Evolutionary conservation across 1,140 invertebrate genomes (phyloP).

Genomic region (Trichomalopsis sarcophagae): DNA sequence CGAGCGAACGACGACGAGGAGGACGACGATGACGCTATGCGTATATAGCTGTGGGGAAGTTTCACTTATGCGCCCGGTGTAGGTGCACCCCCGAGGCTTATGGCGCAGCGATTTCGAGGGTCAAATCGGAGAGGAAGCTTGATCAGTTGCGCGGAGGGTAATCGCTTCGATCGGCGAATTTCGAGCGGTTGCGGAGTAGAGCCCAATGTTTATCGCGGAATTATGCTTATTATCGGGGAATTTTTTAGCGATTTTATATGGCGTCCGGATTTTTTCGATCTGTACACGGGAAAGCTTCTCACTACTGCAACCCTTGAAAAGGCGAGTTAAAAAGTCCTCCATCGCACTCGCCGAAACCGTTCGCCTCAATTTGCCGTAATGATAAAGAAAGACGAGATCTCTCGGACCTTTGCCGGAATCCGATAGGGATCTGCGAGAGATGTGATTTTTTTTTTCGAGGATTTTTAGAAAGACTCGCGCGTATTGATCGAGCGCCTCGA

Average conservation of each 20-base stretch:
- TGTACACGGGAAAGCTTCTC: too few species aligned
- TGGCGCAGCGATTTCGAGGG: not conserved
- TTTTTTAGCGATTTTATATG: too few species aligned
- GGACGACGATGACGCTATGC: not conserved
- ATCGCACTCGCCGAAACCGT: constrained; percentile 55
- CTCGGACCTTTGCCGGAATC: constrained; percentile 2
- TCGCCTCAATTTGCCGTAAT: constrained; percentile 58
- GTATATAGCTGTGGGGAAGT: not conserved
- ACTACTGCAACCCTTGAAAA: too few species aligned
- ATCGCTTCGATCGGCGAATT: not conserved
- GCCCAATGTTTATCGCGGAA: too few species aligned
- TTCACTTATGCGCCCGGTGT: not conserved
- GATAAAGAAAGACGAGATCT: constrained; percentile 50
- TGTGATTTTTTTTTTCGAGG: not conserved
- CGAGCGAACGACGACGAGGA: constrained; percentile 54
- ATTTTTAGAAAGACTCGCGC: not conserved
- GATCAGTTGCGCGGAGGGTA: constrained; percentile 5
- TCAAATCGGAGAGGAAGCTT: not conserved
- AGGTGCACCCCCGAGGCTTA: not conserved
- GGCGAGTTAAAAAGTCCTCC: too few species aligned
- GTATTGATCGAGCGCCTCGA: not conserved
- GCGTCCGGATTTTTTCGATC: too few species aligned
- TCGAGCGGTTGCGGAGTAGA: too few species aligned
- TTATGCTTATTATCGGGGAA: too few species aligned
- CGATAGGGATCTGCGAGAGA: constrained; percentile 20